These are phyloP conservation scores for Xenopus tropicalis DNA, from an alignment of 2,113 vertebrate species.

Conservation along the genomic window UCB_Xtro_10.0 CM004445.2:68522501-68523000, in stretches of 20 bases:
- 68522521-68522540: neutral
- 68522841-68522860: constrained; percentile 4
- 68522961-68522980: neutral
- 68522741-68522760: neutral
- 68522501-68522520: neutral
- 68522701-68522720: neutral
- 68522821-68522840: neutral
- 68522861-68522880: neutral
- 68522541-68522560: neutral
- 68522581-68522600: constrained; percentile 27
- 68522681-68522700: neutral
- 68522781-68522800: no score
- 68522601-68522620: constrained; percentile 1
- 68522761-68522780: neutral
- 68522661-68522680: constrained; percentile 4
- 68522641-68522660: neutral
- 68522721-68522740: neutral
- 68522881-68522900: neutral
- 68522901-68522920: neutral
- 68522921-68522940: neutral
- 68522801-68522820: neutral
- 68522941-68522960: neutral
- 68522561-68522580: neutral
- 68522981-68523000: neutral
- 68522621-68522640: constrained; percentile 16